phyloP scores from a whole-genome alignment of 2,113 vertebrate genomes.

The Zingel zingel region DNA sequence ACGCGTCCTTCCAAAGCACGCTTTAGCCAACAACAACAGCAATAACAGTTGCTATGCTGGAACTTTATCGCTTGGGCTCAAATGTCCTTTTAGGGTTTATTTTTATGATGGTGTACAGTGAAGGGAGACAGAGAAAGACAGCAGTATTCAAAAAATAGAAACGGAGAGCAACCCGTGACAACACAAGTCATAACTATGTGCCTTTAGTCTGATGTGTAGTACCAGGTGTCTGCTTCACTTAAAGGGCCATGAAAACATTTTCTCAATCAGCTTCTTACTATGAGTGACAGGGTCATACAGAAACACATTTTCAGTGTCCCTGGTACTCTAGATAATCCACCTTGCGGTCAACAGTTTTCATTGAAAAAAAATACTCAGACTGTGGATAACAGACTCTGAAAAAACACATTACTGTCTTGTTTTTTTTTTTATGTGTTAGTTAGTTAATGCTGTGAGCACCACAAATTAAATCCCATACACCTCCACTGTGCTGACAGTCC shows the following conservation, averaged over 20 bases:
- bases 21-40: slow-evolving; percentile 52
- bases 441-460: neutral
- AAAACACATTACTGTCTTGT: too few relatives aligned
- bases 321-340: too few relatives aligned
- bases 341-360: too few relatives aligned
- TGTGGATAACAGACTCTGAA: too few relatives aligned
- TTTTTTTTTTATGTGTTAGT: too few relatives aligned
- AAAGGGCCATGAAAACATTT: neutral
- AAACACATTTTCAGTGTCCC: neutral
- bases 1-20: slow-evolving; percentile 10
- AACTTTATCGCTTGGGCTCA: slow-evolving; percentile 54
- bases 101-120: slow-evolving; percentile 28
- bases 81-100: slow-evolving; percentile 54
- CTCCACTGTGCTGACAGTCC: neutral
- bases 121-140: neutral
- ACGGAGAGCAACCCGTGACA: slow-evolving; percentile 8
- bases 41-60: slow-evolving; percentile 59
- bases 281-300: neutral
- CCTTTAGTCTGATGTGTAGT: slow-evolving; percentile 10
- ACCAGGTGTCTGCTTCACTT: slow-evolving; percentile 22
- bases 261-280: neutral
- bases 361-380: too few relatives aligned
- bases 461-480: neutral
- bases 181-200: slow-evolving; percentile 38
- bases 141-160: slow-evolving; percentile 20